Evolutionary conservation across 2,888 invertebrate genomes (phyloP).

Genomic region (Halictus ligatus): DNA sequence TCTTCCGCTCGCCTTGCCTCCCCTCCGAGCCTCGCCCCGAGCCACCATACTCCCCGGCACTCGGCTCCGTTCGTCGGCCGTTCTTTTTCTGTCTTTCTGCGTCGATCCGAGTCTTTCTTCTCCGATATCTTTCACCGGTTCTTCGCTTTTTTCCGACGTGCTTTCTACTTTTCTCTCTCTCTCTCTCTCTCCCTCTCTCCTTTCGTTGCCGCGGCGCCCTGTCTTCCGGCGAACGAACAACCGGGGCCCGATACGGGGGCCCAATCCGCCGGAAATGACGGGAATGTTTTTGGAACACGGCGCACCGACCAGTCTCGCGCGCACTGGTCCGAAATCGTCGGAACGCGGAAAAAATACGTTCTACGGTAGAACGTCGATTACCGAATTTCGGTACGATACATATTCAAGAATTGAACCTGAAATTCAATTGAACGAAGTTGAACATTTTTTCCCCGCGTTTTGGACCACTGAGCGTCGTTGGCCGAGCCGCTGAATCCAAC

Average conservation of each 20-base stretch:
- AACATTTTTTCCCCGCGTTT: no score
- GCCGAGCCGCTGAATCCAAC: no score
- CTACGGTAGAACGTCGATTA: no score
- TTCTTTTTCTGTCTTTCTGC: slow-evolving; percentile 58
- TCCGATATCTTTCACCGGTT: slow-evolving; percentile 52
- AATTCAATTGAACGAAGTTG: no score
- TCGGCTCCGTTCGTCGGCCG: slow-evolving; percentile 53
- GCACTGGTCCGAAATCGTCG: neutral
- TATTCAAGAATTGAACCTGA: no score
- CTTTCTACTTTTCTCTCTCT: slow-evolving; percentile 26
- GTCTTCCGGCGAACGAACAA: slow-evolving; percentile 1
- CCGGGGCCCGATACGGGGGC: neutral
- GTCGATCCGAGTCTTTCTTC: slow-evolving; percentile 58
- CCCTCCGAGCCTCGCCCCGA: slow-evolving; percentile 61
- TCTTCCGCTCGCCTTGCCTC: slow-evolving; percentile 74
- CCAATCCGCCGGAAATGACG: neutral
- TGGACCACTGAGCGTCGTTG: no score
- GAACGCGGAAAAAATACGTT: neutral
- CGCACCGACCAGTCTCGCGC: neutral
- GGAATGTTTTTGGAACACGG: neutral
- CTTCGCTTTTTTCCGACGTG: slow-evolving; percentile 42
- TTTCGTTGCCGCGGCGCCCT: slow-evolving; percentile 36
- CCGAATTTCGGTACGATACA: no score
- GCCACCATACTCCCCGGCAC: slow-evolving; percentile 59
- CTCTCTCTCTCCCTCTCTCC: slow-evolving; percentile 16